Conservation (phyloP, 1,140 invertebrate genomes). For the Myzus persicae region DNA sequence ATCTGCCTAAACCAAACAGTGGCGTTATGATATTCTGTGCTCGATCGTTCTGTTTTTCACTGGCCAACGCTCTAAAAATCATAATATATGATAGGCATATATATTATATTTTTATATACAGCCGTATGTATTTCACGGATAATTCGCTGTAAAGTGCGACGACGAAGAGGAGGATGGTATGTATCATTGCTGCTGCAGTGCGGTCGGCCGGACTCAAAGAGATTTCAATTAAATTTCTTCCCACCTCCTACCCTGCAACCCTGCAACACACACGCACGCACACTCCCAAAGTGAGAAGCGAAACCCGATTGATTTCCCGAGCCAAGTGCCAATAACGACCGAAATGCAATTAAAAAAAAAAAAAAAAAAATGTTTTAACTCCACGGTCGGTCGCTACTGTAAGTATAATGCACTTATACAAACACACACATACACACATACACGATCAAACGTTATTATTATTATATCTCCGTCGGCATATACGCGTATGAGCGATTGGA, state of each 20-base stretch:
- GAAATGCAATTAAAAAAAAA: neutral
- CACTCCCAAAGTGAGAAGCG: neutral
- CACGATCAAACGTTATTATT: neutral
- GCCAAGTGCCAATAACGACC: neutral
- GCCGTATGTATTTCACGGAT: too few relatives aligned
- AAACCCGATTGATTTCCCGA: neutral
- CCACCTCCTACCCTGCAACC: neutral
- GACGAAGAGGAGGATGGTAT: neutral
- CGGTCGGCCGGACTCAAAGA: neutral
- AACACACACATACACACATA: neutral
- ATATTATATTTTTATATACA: neutral
- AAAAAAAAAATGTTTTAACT: neutral
- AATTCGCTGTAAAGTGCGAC: too few relatives aligned
- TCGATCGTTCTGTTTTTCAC: neutral
- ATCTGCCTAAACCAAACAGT: too few relatives aligned
- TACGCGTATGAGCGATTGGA: neutral
- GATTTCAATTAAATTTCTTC: constrained; percentile 33
- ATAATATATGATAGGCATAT: neutral
- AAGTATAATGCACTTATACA: neutral
- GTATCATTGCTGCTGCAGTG: neutral
- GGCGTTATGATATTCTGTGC: neutral
- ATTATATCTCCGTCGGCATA: neutral
- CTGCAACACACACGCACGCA: too few relatives aligned
- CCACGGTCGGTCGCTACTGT: neutral
- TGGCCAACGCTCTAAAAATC: neutral